Evolutionary conservation across 2,888 invertebrate species (phyloP), one percentile per base, ranked within the genome.

Genomic region (Brenthis hecate): DNA sequence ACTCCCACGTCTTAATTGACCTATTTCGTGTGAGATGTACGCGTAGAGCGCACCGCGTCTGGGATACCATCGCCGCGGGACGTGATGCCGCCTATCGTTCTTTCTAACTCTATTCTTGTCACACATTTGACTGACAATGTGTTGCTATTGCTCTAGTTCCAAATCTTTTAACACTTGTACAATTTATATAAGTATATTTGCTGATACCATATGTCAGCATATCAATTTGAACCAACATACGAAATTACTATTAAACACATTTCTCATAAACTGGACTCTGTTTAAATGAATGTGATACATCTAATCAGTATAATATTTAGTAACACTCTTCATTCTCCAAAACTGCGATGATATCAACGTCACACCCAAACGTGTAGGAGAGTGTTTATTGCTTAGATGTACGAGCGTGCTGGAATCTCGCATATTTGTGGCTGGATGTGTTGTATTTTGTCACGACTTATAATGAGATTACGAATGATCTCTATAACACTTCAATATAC

Each of bases 1-100:
- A 89, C 92, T 91, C 91, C 91, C 91, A 91, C 92, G 91, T 91
- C 90, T 88, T 92, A 92, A 92, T 92, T 91, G 92, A 91, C 91
- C 92, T 83, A 90, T 90, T 92, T 91, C 88, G 90, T 90, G 90
- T 91, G 85, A 88, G 87, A 87, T 85, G 89, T 84, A 83, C 87
- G 84, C 85, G 84, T 79, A 78, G 82, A 74, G 77, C 79, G 80
- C 81, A 79, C 85, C 84, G 85, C 83, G 82, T 88, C 80, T 82
- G 85, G 92, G 92, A 92, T 92, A 92, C 83, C 81, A 92, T 92
- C 92, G 81, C 92, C 90, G 91, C 87, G 75, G 74, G 80, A 89
- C 90, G 91, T 89, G 91, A 87, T 78, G 76, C 74, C 79, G 76
- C 81, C 79, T 84, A 84, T 83, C 86, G 74, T 76, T 74, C 70